Conservation (phyloP, 2,797 vertebrate species). For the Coreius guichenoti region DNA sequence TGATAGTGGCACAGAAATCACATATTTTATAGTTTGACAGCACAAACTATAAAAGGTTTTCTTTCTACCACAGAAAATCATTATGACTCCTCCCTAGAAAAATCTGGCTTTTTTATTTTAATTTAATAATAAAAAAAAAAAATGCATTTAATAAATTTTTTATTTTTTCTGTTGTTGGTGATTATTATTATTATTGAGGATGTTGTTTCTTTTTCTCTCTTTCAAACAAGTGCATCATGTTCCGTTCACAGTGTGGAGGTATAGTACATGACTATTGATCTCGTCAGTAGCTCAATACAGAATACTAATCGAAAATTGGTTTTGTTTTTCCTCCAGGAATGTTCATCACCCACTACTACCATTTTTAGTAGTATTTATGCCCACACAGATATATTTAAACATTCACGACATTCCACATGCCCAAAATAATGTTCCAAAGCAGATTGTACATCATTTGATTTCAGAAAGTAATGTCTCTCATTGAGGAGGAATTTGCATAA, state of each 20-base stretch:
- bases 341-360: constrained; percentile 14
- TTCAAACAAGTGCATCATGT: not conserved
- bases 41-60: too few relatives aligned
- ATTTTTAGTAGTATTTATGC: constrained; percentile 19
- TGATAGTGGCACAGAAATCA: not conserved
- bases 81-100: not conserved
- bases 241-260: not conserved
- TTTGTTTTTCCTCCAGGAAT: not conserved
- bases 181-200: not conserved
- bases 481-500: constrained; percentile 61
- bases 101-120: too few relatives aligned
- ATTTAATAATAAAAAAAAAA: too few relatives aligned
- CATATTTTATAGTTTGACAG: not conserved
- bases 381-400: constrained; percentile 35
- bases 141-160: too few relatives aligned
- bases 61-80: not conserved
- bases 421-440: constrained; percentile 15
- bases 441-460: constrained; percentile 32
- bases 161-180: too few relatives aligned
- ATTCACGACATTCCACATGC: constrained; percentile 1
- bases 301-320: not conserved
- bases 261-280: not conserved
- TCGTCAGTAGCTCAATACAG: not conserved
- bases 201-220: not conserved
- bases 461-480: constrained; percentile 52